Percentiles rank a stretch among this genome's conserved stretches.
These are phyloP conservation scores for Apodemia duryi DNA, from an alignment of 2,888 invertebrate genomes.

Conservation along the genomic window DNA sequence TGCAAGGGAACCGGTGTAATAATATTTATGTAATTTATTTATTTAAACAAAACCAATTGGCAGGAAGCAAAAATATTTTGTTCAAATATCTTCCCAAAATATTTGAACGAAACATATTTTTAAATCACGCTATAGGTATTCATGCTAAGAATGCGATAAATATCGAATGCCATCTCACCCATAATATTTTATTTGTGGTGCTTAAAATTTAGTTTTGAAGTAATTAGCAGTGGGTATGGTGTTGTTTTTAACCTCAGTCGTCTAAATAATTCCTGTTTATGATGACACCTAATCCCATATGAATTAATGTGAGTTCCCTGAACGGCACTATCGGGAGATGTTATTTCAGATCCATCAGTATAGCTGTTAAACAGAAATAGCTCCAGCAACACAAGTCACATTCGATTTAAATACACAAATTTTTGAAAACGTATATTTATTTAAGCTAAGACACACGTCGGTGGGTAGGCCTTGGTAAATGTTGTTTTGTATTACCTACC, in stretches of 20 bases:
- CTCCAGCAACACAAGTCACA: conserved; percentile 73
- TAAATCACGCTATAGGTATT: not conserved
- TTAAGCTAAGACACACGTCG: conserved; percentile 66
- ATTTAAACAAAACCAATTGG: not conserved
- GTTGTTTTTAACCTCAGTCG: conserved; percentile 75
- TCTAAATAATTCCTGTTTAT: conserved; percentile 78
- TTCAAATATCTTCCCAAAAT: not conserved
- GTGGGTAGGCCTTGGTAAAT: conserved; percentile 30
- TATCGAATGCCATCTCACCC: conserved; percentile 3
- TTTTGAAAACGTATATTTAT: conserved; percentile 77
- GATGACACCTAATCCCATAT: conserved; percentile 78
- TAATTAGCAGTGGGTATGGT: conserved; percentile 54
- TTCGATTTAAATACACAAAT: conserved; percentile 77
- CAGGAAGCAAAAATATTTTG: not conserved
- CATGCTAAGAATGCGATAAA: conserved; percentile 2
- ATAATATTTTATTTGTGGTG: conserved; percentile 7
- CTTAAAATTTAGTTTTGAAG: conserved; percentile 24
- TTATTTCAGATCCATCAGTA: conserved; percentile 70
- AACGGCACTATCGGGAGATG: conserved; percentile 61
- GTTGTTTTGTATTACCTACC: conserved; percentile 35
- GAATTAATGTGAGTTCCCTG: conserved; percentile 72
- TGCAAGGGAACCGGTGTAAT: too few relatives aligned
- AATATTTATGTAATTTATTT: too few relatives aligned
- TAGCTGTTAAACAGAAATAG: conserved; percentile 73
- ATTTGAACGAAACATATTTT: conserved; percentile 1